A percentile compares a stretch with the other conserved stretches of the same genome.
phyloP scores from a whole-genome alignment of 2,888 invertebrate genomes.

The Pollenia labialis region DNA sequence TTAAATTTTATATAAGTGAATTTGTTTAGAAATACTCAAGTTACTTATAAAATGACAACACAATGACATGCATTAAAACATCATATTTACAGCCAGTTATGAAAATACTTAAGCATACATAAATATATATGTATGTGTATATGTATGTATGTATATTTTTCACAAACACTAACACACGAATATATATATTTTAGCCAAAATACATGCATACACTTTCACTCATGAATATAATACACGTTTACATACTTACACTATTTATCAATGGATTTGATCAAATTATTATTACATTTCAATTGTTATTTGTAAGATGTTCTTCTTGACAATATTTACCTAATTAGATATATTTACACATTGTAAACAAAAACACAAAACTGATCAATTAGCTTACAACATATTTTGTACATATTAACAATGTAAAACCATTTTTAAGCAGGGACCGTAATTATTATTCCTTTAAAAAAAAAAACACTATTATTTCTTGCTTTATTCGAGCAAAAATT shows the following conservation, averaged over 20 bases:
- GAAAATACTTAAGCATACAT: not conserved
- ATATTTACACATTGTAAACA: conserved; percentile 40
- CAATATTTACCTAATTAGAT: conserved; percentile 33
- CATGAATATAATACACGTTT: not conserved
- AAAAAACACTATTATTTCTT: too few species aligned
- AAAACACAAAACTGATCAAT: conserved; percentile 1
- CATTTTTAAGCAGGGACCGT: too few species aligned
- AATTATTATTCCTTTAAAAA: too few species aligned
- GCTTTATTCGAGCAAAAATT: too few species aligned
- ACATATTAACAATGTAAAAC: too few species aligned
- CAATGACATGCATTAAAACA: conserved; percentile 62
- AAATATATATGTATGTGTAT: not conserved
- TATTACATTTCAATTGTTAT: conserved; percentile 39
- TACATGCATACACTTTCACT: not conserved
- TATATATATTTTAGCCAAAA: too few species aligned
- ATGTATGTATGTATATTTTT: too few species aligned
- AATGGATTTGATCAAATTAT: conserved; percentile 54
- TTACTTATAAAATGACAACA: conserved; percentile 69
- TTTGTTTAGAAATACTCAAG: conserved; percentile 69
- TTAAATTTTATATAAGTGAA: conserved; percentile 47
- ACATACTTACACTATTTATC: conserved; percentile 44
- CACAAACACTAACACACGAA: too few species aligned
- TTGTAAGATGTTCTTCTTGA: conserved; percentile 48
- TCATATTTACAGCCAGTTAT: conserved; percentile 27
- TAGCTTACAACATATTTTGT: not conserved